Evolutionary conservation across 1,140 invertebrate species (phyloP).

Genomic region (Venustaconcha ellipsiformis): DNA sequence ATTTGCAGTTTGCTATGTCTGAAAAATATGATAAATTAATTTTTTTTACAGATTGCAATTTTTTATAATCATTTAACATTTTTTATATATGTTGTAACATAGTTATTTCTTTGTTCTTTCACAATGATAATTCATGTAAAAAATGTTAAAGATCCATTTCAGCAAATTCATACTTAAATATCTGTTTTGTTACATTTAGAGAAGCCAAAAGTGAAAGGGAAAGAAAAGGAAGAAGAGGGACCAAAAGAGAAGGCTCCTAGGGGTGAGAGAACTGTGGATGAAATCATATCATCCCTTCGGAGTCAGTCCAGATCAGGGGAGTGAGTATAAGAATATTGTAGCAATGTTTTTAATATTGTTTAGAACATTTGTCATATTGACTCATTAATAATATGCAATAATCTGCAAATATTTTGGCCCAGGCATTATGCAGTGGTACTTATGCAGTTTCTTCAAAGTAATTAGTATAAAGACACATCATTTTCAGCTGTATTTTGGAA

Average conservation of each 20-base stretch:
- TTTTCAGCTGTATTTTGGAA: not conserved
- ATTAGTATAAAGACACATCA: not conserved
- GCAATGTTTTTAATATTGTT: no score
- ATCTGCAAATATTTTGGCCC: no score
- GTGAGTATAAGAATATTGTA: slow-evolving; percentile 33
- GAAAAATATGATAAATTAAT: no score
- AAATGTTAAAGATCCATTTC: no score
- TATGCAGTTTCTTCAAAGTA: not conserved
- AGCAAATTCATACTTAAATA: no score
- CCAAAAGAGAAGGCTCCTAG: slow-evolving; percentile 7
- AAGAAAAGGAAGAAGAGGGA: slow-evolving; percentile 24
- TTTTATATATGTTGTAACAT: no score
- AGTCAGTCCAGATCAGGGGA: slow-evolving; percentile 38
- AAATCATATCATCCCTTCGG: slow-evolving; percentile 57
- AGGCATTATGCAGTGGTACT: not conserved
- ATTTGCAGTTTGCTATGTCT: not conserved
- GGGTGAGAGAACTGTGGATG: slow-evolving; percentile 58
- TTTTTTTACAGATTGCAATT: no score
- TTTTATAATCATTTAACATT: no score
- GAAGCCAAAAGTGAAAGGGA: slow-evolving; percentile 10
- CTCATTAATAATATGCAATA: slow-evolving; percentile 17
- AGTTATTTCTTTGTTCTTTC: no score
- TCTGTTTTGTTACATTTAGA: no score
- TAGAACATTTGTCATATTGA: no score
- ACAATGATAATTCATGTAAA: no score